phyloP scores from a whole-genome alignment of 2,797 vertebrate species.

The Microctenopoma lineatum region DNA sequence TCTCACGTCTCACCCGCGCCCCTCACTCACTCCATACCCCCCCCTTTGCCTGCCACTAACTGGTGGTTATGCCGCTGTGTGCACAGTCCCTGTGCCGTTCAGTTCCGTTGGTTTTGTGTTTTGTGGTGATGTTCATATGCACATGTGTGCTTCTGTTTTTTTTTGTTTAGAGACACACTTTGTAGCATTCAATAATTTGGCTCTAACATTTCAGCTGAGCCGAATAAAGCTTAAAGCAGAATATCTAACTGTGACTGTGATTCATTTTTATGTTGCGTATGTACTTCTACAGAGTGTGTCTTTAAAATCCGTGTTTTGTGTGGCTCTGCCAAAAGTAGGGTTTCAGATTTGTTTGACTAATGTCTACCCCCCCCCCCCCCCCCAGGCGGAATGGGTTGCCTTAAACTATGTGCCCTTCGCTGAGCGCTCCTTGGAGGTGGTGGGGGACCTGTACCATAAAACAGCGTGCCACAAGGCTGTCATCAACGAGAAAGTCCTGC shows the following conservation, averaged over 20 bases:
- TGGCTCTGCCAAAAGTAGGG: slow-evolving; percentile 17
- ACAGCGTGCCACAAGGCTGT: slow-evolving; percentile 99
- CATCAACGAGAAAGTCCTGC: slow-evolving; percentile 95
- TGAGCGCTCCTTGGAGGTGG: slow-evolving; percentile 95
- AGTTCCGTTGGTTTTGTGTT: slow-evolving; percentile 59
- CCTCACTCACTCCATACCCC: slow-evolving; percentile 62
- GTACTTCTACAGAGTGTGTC: slow-evolving; percentile 64
- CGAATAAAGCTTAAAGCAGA: slow-evolving; percentile 23
- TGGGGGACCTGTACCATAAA: slow-evolving; percentile 98
- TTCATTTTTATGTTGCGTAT: slow-evolving; percentile 1
- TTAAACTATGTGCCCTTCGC: slow-evolving; percentile 99
- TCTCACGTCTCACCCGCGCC: slow-evolving; percentile 68
- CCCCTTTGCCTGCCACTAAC: slow-evolving; percentile 74
- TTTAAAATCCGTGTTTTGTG: slow-evolving; percentile 64
- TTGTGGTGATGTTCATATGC: slow-evolving; percentile 51
- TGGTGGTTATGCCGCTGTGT: slow-evolving; percentile 66
- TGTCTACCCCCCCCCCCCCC: background rate
- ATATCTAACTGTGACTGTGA: slow-evolving; percentile 5
- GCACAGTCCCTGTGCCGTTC: slow-evolving; percentile 55
- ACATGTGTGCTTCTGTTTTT: slow-evolving; percentile 46
- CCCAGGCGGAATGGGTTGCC: slow-evolving; percentile 98
- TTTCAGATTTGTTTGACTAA: background rate
- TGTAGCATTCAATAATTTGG: slow-evolving; percentile 32
- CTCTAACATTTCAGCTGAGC: slow-evolving; percentile 25
- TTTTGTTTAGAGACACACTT: slow-evolving; percentile 74